phyloP scores from a whole-genome alignment of 2,113 vertebrate genomes.

The Brachirus orientalis region DNA sequence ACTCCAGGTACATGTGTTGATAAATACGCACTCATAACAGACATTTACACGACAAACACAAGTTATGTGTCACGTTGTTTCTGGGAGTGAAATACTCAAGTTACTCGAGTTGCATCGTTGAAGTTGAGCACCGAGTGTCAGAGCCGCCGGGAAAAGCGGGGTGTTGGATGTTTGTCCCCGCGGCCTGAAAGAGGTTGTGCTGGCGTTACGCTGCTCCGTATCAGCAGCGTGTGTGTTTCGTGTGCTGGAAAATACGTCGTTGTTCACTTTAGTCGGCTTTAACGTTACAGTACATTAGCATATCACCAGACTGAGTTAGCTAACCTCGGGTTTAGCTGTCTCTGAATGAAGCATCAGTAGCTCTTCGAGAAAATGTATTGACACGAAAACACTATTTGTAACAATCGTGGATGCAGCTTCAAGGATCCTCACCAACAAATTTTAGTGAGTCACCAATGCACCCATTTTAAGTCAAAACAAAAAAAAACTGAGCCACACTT shows the following conservation, averaged over 20 bases:
- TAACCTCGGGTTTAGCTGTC: constrained; percentile 14
- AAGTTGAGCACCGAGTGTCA: constrained; percentile 58
- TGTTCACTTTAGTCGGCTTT: constrained; percentile 74
- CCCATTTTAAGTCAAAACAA: too few species aligned
- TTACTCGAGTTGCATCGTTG: constrained; percentile 67
- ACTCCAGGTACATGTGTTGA: constrained; percentile 67
- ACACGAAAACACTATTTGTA: not conserved
- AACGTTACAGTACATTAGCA: constrained; percentile 65
- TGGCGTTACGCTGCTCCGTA: constrained; percentile 22
- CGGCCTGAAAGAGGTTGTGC: constrained; percentile 32
- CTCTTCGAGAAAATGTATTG: not conserved
- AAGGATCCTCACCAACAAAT: not conserved
- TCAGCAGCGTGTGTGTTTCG: constrained; percentile 14
- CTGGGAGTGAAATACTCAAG: constrained; percentile 60
- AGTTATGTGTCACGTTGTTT: constrained; percentile 25
- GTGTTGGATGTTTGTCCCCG: constrained; percentile 54
- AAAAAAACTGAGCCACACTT: too few species aligned
- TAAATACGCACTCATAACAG: constrained; percentile 24
- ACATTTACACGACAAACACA: not conserved
- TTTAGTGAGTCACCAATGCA: not conserved
- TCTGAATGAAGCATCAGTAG: not conserved
- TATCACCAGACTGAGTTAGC: constrained; percentile 27
- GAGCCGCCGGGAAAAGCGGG: constrained; percentile 63
- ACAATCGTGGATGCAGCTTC: not conserved
- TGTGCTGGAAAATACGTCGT: constrained; percentile 73